Conservation (phyloP, 2,113 vertebrate species). For the Eptesicus fuscus region DNA sequence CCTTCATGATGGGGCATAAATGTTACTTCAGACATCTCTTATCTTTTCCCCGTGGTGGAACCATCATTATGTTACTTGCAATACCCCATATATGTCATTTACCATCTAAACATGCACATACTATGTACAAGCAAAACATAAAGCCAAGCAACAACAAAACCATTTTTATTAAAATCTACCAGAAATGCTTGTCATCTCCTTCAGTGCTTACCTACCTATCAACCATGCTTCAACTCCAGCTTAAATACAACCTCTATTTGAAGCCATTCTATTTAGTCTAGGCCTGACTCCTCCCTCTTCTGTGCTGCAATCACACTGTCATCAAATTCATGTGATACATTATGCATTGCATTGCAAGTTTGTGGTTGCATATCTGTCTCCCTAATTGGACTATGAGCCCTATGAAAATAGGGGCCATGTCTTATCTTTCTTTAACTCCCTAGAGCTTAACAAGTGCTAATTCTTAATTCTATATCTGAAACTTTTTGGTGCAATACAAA, state of each 20-base stretch:
- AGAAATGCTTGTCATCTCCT: not conserved
- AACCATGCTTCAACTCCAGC: not conserved
- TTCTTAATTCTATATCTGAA: not conserved
- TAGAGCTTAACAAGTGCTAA: not conserved
- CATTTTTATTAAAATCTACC: not conserved
- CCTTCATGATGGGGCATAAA: not conserved
- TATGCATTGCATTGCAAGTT: not conserved
- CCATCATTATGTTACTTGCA: not conserved
- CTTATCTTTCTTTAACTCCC: not conserved
- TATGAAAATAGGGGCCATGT: not conserved
- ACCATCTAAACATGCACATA: not conserved
- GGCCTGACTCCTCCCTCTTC: not conserved
- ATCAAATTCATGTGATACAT: not conserved
- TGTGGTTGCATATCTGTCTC: not conserved
- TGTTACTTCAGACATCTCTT: constrained; percentile 4
- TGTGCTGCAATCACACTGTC: not conserved
- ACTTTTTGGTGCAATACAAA: not conserved
- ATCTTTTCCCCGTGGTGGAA: not conserved
- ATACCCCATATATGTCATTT: not conserved
- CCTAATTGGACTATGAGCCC: not conserved
- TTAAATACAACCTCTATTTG: not conserved
- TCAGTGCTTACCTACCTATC: not conserved
- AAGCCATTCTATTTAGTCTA: not conserved
- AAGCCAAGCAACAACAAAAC: not conserved
- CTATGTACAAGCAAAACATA: not conserved